A percentile compares a stretch with the other conserved stretches of the same genome.
These are phyloP conservation scores for Thelaira solivaga DNA, from an alignment of 2,888 invertebrate species.

Conservation along the genomic window DNA sequence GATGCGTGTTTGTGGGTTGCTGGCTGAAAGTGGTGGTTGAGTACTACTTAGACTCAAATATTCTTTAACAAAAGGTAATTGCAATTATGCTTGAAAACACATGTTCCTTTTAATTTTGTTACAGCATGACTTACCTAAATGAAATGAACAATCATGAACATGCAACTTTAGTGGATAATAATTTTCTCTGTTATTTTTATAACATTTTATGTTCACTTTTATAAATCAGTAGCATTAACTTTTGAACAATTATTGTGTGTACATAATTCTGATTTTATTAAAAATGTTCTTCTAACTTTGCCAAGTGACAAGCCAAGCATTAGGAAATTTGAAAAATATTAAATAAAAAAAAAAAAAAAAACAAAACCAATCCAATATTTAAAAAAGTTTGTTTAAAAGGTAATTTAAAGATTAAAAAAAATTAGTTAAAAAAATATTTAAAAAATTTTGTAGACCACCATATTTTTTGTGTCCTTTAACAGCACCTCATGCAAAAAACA, in stretches of 20 bases:
- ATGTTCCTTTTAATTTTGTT: slow-evolving; percentile 21
- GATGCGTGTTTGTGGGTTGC: background rate
- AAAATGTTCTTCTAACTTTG: background rate
- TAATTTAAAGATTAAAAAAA: too few relatives aligned
- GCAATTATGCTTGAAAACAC: slow-evolving; percentile 42
- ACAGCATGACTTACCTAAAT: slow-evolving; percentile 13
- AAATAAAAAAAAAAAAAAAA: too few relatives aligned
- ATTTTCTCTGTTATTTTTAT: background rate
- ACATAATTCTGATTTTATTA: slow-evolving; percentile 1
- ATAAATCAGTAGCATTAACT: slow-evolving; percentile 26
- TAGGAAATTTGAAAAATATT: background rate
- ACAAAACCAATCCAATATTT: too few relatives aligned
- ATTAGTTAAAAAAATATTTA: too few relatives aligned
- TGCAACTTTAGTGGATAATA: slow-evolving; percentile 18
- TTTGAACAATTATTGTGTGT: slow-evolving; percentile 14
- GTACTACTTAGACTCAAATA: background rate
- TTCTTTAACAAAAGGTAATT: slow-evolving; percentile 23
- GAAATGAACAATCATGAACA: slow-evolving; percentile 35
- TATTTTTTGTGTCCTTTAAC: too few relatives aligned
- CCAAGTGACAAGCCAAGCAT: background rate
- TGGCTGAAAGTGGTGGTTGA: slow-evolving; percentile 33
- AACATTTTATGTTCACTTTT: slow-evolving; percentile 12
- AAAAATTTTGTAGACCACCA: too few relatives aligned
- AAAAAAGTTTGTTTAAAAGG: too few relatives aligned
- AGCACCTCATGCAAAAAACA: too few relatives aligned